Conservation (phyloP, 2,888 invertebrate species). For the Lathronympha strigana region DNA sequence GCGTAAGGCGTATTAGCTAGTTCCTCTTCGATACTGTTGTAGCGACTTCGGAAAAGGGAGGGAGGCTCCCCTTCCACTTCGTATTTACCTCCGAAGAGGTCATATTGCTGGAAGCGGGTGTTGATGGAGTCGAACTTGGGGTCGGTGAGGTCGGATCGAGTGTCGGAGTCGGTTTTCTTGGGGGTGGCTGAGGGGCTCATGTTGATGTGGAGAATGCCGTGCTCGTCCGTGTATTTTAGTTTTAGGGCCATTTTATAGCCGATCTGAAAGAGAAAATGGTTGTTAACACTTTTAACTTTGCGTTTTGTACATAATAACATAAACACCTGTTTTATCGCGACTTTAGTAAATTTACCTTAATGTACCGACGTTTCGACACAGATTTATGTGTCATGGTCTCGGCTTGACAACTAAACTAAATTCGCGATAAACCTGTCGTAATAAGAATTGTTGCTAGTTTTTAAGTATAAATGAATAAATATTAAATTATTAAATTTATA, state of each 20-base stretch:
- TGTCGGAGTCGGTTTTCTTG: slow-evolving; percentile 44
- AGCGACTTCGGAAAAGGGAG: slow-evolving; percentile 77
- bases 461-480: too few relatives aligned
- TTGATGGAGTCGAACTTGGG: slow-evolving; percentile 78
- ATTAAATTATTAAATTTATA: too few relatives aligned
- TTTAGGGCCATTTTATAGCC: slow-evolving; percentile 70
- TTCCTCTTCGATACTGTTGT: slow-evolving; percentile 80
- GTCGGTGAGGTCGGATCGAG: slow-evolving; percentile 53
- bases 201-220: slow-evolving; percentile 78
- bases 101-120: slow-evolving; percentile 74
- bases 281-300: too few relatives aligned
- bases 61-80: slow-evolving; percentile 62
- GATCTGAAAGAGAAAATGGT: slow-evolving; percentile 45
- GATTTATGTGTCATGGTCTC: too few relatives aligned
- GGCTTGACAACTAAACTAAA: too few relatives aligned
- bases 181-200: slow-evolving; percentile 69
- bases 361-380: too few relatives aligned
- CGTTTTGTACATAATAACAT: too few relatives aligned
- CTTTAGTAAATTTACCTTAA: too few relatives aligned
- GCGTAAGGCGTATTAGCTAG: slow-evolving; percentile 81
- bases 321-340: too few relatives aligned
- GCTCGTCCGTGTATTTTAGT: slow-evolving; percentile 78
- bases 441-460: too few relatives aligned
- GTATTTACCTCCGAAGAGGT: slow-evolving; percentile 75
- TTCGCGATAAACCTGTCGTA: too few relatives aligned